Percentiles rank a stretch among this genome's conserved stretches.
These are phyloP conservation scores for Loriculus beryllinus DNA, from an alignment of 2,797 vertebrate species.

Conservation along the genomic window DNA sequence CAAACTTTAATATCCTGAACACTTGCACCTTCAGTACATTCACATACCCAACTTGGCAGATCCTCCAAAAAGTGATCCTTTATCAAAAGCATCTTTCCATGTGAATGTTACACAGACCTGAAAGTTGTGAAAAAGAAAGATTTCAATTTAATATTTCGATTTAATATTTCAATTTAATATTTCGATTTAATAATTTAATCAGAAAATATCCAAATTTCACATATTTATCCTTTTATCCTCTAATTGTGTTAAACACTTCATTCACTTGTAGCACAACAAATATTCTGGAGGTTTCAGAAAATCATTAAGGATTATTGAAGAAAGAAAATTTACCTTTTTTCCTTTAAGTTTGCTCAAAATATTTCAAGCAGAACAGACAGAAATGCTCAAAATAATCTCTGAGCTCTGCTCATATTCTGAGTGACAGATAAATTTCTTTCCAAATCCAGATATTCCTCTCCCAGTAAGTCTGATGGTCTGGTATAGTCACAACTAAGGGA, in stretches of 20 bases:
- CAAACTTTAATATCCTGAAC: neutral
- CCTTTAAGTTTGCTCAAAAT: neutral
- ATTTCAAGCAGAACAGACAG: neutral
- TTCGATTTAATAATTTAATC: no score
- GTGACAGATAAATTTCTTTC: neutral
- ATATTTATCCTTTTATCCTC: neutral
- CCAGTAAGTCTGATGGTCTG: neutral
- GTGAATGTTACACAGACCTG: constrained; percentile 97
- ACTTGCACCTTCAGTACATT: neutral
- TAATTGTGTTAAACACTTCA: neutral
- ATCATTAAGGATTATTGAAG: neutral
- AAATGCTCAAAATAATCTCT: neutral
- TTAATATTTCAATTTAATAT: neutral
- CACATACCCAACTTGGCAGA: constrained; percentile 92
- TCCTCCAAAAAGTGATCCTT: constrained; percentile 96
- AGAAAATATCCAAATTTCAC: neutral
- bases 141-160: neutral
- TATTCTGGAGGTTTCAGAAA: neutral
- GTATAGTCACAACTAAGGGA: neutral
- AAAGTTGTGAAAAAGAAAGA: neutral
- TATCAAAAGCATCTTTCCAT: constrained; percentile 99
- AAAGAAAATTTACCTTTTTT: neutral
- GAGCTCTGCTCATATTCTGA: neutral
- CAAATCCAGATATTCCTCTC: neutral
- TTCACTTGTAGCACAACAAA: neutral